Evolutionary conservation across 2,888 invertebrate species (phyloP), one percentile per base, ranked within the genome.

Genomic region (Caenorhabditis sp.): DNA sequence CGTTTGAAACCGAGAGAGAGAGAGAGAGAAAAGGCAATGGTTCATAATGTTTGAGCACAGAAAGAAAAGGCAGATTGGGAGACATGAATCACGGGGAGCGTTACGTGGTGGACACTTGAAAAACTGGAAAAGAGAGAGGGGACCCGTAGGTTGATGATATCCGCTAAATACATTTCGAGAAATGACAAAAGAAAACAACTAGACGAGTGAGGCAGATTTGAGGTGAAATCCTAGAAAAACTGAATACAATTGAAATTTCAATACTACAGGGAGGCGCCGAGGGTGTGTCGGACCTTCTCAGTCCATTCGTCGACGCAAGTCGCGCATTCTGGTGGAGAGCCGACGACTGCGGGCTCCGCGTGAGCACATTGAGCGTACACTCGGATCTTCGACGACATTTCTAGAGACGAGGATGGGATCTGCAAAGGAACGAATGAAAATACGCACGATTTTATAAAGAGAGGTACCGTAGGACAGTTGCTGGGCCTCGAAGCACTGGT

Each of bases 361-460:
- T 82, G 82, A 17, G 80, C 71, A 62, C 82, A 82, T 56, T 78
- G 77, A 20, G 77, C 71, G 35, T 63, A 82, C 5, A 82, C 78
- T 13, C 81, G 79, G 24, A 77, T 73, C 53, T 63, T 59, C 0
- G 79, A 59, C 0, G 74, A 71, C 0, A 61, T 62, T 55, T 77
- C 72, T 2, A 81, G 74, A 15, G 77, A 75, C 0, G 72, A 63
- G 1, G 73, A 71, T 0, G 81, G 73, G 15, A 79, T 73, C 79
- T 79, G 35, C n/a, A 58, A 43, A 8, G 7, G 22, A 11, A 24
- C 15, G 2, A 26, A 17, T 37, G 45, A n/a, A n/a, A 17, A 48
- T 6, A 1, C 17, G 37, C 1, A n/a, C 17, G 11, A n/a, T n/a
- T n/a, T n/a, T n/a, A 35, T 35, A 8, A 9, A n/a, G 1, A 17